Percentiles rank a stretch among this genome's conserved stretches.
Conservation (phyloP, 2,888 invertebrate species). For the Drosophila siamana region DNA sequence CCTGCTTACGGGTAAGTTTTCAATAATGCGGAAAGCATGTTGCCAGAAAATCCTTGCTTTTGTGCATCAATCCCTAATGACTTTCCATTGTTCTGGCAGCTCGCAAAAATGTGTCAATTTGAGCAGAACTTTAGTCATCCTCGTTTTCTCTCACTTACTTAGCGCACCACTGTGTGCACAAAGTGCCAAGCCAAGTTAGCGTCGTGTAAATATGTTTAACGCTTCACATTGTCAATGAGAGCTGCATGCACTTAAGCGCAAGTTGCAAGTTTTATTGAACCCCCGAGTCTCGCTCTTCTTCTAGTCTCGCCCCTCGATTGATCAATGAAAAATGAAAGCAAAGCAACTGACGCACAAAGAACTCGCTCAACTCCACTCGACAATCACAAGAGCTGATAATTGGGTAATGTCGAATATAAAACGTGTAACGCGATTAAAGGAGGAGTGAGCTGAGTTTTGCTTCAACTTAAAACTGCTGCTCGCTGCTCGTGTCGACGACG, state of each 20-base stretch:
- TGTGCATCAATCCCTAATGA: slow-evolving; percentile 69
- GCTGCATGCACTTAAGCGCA: slow-evolving; percentile 48
- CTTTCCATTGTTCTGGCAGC: slow-evolving; percentile 56
- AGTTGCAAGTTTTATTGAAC: slow-evolving; percentile 52
- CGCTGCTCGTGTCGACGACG: no score
- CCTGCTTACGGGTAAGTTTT: slow-evolving; percentile 70
- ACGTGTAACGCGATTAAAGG: background rate
- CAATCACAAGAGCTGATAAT: slow-evolving; percentile 41
- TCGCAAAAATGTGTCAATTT: slow-evolving; percentile 66
- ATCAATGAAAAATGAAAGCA: slow-evolving; percentile 29
- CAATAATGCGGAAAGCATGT: slow-evolving; percentile 74
- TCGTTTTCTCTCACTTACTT: slow-evolving; percentile 57
- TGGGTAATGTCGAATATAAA: slow-evolving; percentile 6
- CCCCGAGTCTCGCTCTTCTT: slow-evolving; percentile 21
- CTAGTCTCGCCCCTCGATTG: background rate
- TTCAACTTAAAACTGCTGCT: slow-evolving; percentile 16
- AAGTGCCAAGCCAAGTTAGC: slow-evolving; percentile 59
- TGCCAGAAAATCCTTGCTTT: slow-evolving; percentile 51
- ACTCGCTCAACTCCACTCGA: slow-evolving; percentile 32
- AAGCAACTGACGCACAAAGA: slow-evolving; percentile 32
- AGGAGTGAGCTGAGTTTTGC: no score
- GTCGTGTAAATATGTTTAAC: slow-evolving; percentile 62
- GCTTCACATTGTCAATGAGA: slow-evolving; percentile 46
- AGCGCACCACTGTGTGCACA: slow-evolving; percentile 40
- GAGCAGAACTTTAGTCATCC: slow-evolving; percentile 32